Percentiles rank a stretch among this genome's conserved stretches.
phyloP scores from a whole-genome alignment of 2,113 vertebrate genomes.

The Campylomormyrus tamandua region DNA sequence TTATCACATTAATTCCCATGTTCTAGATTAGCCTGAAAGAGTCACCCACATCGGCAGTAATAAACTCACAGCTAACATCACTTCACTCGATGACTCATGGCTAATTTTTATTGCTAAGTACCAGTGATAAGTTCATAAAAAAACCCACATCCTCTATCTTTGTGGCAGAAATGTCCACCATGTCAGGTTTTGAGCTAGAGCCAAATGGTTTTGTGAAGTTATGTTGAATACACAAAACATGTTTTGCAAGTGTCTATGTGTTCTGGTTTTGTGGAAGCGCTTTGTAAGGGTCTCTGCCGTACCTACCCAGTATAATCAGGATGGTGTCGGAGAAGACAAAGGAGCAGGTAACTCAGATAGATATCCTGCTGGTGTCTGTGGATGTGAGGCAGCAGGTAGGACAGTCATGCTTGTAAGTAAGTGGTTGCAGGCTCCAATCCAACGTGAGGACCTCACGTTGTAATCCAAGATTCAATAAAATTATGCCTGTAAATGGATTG shows the following conservation, averaged over 20 bases:
- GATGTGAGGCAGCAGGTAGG: background rate
- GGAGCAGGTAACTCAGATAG: background rate
- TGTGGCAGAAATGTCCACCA: background rate
- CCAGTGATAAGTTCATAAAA: background rate
- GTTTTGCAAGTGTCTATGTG: background rate
- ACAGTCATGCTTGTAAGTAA: background rate
- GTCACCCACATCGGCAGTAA: background rate
- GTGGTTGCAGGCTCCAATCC: background rate
- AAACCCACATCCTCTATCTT: background rate
- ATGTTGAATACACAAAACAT: background rate
- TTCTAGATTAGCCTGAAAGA: background rate
- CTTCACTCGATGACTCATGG: conserved; percentile 10
- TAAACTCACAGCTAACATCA: conserved; percentile 12
- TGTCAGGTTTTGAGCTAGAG: background rate
- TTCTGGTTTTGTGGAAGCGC: background rate
- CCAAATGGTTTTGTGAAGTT: background rate
- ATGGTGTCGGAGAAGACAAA: background rate
- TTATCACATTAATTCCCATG: background rate
- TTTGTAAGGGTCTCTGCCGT: background rate
- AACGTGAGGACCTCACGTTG: background rate
- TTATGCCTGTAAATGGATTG: background rate
- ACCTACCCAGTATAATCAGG: background rate
- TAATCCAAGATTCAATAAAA: background rate
- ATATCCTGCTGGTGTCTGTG: background rate
- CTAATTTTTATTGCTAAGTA: conserved; percentile 2